Evolutionary conservation across 2,888 invertebrate genomes (phyloP).

Genomic region (Plagodis pulveraria): DNA sequence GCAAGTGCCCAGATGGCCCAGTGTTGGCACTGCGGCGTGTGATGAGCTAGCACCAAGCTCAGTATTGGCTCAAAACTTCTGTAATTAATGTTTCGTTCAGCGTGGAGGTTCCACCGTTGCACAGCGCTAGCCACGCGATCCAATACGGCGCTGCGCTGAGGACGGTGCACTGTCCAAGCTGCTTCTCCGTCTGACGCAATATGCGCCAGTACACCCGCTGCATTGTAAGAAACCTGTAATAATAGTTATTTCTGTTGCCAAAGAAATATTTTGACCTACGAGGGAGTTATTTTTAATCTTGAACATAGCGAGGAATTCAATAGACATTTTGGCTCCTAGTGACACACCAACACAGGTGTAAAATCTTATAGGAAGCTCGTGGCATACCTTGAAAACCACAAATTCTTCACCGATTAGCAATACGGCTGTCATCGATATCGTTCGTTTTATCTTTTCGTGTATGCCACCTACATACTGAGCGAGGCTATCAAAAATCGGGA

Average conservation of each 20-base stretch:
- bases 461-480: no score
- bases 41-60: constrained; percentile 91
- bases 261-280: neutral
- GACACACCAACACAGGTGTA: no score
- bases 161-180: constrained; percentile 91
- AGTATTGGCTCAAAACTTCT: constrained; percentile 96
- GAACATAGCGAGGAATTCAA: no score
- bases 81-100: constrained; percentile 98
- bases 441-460: no score
- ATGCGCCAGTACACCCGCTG: constrained; percentile 97
- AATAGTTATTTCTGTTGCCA: no score
- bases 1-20: constrained; percentile 99
- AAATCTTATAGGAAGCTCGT: no score
- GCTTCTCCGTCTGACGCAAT: constrained; percentile 96
- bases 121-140: constrained; percentile 92
- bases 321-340: no score
- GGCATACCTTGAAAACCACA: no score
- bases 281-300: neutral
- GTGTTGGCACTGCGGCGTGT: constrained; percentile 96
- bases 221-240: constrained; percentile 94
- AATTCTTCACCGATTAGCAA: no score
- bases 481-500: no score
- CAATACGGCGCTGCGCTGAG: constrained; percentile 89
- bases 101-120: constrained; percentile 93
- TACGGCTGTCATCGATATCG: no score